phyloP scores from a whole-genome alignment of 2,113 vertebrate species.

The Microtus oregoni region DNA sequence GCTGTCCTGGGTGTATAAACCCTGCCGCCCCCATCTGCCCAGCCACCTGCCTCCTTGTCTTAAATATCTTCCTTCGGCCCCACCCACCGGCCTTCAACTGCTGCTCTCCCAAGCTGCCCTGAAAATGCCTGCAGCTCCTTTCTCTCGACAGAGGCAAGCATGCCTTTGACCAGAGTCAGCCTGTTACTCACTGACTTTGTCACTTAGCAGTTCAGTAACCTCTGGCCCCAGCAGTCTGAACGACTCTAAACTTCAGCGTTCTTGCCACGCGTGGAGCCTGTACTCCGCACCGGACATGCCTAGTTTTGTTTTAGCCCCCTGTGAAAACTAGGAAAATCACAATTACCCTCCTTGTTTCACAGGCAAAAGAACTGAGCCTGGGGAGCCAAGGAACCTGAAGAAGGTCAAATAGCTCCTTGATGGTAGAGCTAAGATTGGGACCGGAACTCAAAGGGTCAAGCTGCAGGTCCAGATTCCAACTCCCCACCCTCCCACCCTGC shows the following conservation, averaged over 20 bases:
- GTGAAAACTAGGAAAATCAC: not conserved
- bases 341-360: not conserved
- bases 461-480: not conserved
- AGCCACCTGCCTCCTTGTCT: constrained; percentile 75
- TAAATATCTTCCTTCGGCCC: constrained; percentile 62
- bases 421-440: not conserved
- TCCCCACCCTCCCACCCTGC: too few species aligned
- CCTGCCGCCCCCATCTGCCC: constrained; percentile 67
- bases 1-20: constrained; percentile 47
- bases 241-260: not conserved
- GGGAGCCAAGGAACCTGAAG: not conserved
- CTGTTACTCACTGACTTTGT: not conserved
- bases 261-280: rapidly evolving
- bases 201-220: not conserved
- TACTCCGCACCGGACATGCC: not conserved
- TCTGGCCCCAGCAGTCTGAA: not conserved
- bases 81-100: constrained; percentile 47
- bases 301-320: not conserved
- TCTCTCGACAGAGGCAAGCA: not conserved
- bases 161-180: not conserved
- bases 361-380: not conserved
- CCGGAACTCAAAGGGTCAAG: not conserved
- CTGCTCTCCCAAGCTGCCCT: not conserved
- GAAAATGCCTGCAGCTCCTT: not conserved
- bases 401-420: not conserved